Percentiles rank a stretch among this genome's conserved stretches.
Conservation (phyloP, 2,113 vertebrate species). For the Chlamydotis undulata region DNA sequence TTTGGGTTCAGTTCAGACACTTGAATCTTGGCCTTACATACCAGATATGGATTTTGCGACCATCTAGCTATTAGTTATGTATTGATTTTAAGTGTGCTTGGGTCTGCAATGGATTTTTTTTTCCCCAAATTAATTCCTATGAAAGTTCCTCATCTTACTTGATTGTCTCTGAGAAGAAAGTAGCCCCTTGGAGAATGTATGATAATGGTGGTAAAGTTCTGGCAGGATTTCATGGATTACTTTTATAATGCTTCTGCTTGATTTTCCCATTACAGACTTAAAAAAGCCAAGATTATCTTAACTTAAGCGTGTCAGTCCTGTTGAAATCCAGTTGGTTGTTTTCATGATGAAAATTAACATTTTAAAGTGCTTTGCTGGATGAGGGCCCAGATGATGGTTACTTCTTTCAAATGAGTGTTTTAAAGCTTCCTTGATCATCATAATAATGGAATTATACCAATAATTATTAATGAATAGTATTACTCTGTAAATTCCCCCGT, state of each 20-base stretch:
- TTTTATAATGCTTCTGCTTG: conserved; percentile 5
- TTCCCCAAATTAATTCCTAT: not conserved
- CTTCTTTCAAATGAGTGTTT: conserved; percentile 14
- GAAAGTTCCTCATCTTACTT: not conserved
- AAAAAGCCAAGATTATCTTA: conserved; percentile 27
- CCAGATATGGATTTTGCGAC: not conserved
- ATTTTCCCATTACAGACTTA: not conserved
- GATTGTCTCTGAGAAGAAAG: not conserved
- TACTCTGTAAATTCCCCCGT: not conserved
- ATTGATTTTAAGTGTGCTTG: not conserved
- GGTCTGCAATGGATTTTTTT: not conserved
- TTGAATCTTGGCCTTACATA: not conserved
- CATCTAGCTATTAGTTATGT: not conserved
- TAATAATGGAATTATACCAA: conserved; percentile 21
- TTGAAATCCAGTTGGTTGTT: conserved; percentile 34
- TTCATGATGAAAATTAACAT: conserved; percentile 30
- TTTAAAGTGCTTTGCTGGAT: conserved; percentile 42
- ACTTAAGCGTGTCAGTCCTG: not conserved
- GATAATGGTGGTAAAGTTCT: not conserved
- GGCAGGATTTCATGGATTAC: conserved; percentile 6
- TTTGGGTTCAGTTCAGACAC: not conserved
- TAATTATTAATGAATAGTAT: conserved; percentile 48
- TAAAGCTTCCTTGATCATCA: conserved; percentile 25
- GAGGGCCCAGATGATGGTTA: not conserved
- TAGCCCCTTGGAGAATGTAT: not conserved